These are phyloP conservation scores for Chloropsis cyanopogon DNA, from an alignment of 2,113 vertebrate genomes.

Conservation along the genomic window DNA sequence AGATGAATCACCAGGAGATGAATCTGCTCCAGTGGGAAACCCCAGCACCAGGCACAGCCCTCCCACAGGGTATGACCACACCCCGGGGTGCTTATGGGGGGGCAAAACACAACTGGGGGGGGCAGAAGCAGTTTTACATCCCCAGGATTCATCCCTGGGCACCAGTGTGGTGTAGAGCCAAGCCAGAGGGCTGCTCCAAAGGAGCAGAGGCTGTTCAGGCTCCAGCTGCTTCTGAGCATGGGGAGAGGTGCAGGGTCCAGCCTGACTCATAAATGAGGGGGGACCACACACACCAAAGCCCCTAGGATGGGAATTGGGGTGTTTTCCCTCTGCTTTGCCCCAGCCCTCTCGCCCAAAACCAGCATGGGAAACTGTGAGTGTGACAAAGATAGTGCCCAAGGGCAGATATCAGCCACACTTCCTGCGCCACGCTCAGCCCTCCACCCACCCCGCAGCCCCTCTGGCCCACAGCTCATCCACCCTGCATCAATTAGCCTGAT, in stretches of 20 bases:
- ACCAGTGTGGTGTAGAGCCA: background rate
- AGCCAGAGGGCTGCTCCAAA: background rate
- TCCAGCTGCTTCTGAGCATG: fast-evolving
- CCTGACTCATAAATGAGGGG: background rate
- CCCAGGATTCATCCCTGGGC: background rate
- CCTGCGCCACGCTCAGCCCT: background rate
- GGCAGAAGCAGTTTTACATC: background rate
- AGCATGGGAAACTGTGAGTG: background rate
- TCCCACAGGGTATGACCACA: background rate
- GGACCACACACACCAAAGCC: fast-evolving
- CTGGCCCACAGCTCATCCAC: background rate
- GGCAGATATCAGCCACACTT: background rate
- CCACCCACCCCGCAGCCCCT: background rate
- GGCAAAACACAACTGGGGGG: fast-evolving
- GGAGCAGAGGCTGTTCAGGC: fast-evolving
- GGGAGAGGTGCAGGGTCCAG: background rate
- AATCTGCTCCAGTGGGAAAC: background rate
- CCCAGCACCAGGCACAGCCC: background rate
- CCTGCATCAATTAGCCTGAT: background rate
- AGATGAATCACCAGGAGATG: background rate
- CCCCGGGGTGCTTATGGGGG: fast-evolving
- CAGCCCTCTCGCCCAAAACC: background rate
- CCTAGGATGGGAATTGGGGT: background rate
- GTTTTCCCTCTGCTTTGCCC: background rate
- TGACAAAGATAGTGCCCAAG: background rate